A percentile compares a stretch with the other conserved stretches of the same genome.
phyloP scores from a whole-genome alignment of 2,113 vertebrate genomes.

The Hoplias malabaricus region DNA sequence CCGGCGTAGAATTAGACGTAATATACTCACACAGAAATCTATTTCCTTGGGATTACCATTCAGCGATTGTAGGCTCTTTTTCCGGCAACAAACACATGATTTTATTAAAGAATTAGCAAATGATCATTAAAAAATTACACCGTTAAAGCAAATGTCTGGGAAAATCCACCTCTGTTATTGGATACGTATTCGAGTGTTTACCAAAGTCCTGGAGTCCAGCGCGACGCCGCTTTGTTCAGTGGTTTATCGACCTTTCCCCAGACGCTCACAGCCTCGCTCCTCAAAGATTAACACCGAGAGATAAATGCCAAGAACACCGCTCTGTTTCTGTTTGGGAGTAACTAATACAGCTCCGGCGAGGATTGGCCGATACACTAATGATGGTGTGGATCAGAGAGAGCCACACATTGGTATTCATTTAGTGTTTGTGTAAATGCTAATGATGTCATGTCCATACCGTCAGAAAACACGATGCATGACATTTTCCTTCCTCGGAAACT shows the following conservation, averaged over 20 bases:
- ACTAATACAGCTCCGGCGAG: not conserved
- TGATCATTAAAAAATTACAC: not conserved
- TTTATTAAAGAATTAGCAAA: not conserved
- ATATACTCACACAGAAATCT: conserved; percentile 24
- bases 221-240: not conserved
- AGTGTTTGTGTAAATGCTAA: not conserved
- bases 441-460: not conserved
- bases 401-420: not conserved
- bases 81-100: not conserved
- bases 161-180: not conserved
- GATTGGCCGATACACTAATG: not conserved
- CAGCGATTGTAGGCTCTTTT: not conserved
- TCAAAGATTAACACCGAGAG: not conserved
- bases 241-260: not conserved
- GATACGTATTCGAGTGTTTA: not conserved
- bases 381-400: not conserved
- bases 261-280: not conserved
- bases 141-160: not conserved
- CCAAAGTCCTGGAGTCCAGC: not conserved
- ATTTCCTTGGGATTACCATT: conserved; percentile 18
- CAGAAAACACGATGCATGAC: not conserved
- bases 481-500: not conserved
- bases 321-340: not conserved
- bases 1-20: conserved; percentile 13
- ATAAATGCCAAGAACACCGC: not conserved